Evolutionary conservation across 2,797 vertebrate genomes (phyloP).

Genomic region (Sebastes glaucus): DNA sequence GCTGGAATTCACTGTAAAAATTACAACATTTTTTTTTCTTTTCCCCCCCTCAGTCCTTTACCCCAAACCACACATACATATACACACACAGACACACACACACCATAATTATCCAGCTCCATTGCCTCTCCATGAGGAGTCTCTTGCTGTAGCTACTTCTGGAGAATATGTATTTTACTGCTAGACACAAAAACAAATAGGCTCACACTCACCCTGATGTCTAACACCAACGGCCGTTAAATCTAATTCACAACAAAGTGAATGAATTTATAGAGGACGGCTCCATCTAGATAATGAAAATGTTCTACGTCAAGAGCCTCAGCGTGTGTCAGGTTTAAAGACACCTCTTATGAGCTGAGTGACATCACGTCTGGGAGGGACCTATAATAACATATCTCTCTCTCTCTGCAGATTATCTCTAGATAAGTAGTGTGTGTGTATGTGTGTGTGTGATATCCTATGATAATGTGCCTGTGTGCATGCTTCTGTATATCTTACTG

Average conservation of each 20-base stretch:
- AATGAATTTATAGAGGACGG: constrained; percentile 9
- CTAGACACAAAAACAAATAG: constrained; percentile 33
- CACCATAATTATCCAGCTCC: constrained; percentile 76
- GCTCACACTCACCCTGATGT: constrained; percentile 30
- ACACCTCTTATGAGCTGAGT: constrained; percentile 66
- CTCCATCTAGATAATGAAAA: constrained; percentile 40
- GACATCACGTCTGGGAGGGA: constrained; percentile 77
- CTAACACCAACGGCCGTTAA: constrained; percentile 23
- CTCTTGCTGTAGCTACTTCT: constrained; percentile 59
- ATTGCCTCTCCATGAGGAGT: constrained; percentile 59
- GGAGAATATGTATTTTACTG: constrained; percentile 60
- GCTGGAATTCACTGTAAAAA: constrained; percentile 84
- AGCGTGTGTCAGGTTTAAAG: constrained; percentile 64
- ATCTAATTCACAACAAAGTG: constrained; percentile 7
- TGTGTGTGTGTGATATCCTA: constrained; percentile 11
- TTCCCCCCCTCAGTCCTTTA: constrained; percentile 43
- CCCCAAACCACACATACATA: constrained; percentile 47
- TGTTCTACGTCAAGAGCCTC: constrained; percentile 48
- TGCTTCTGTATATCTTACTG: background rate
- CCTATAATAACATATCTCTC: constrained; percentile 75
- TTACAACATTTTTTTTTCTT: constrained; percentile 64
- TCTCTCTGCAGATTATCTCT: constrained; percentile 65
- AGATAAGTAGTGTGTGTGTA: constrained; percentile 62
- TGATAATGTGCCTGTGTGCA: constrained; percentile 11
- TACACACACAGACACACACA: constrained; percentile 20